These are phyloP conservation scores for Gymnarchus niloticus DNA, from an alignment of 2,113 vertebrate species.

Conservation along the genomic window DNA sequence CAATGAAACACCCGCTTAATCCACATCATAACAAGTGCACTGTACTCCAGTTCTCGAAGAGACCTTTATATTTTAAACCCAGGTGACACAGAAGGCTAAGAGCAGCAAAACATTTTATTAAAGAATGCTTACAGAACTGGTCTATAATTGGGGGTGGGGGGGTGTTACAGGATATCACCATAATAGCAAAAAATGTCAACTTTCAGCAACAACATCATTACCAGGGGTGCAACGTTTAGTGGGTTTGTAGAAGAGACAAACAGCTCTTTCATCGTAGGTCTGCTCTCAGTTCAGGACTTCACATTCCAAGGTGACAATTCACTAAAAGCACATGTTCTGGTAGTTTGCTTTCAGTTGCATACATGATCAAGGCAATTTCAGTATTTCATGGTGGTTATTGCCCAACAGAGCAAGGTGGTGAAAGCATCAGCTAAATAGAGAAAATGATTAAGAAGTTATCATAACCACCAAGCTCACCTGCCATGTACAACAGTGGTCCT, in stretches of 20 bases:
- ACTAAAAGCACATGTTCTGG: too few species aligned
- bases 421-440: neutral
- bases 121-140: constrained; percentile 33
- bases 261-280: neutral
- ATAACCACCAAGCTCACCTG: constrained; percentile 61
- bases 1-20: neutral
- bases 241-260: neutral
- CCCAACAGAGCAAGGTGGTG: neutral
- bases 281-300: neutral
- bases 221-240: neutral
- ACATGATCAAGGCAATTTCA: too few species aligned
- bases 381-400: too few species aligned
- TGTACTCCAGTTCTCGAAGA: constrained; percentile 18
- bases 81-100: constrained; percentile 38
- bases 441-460: neutral
- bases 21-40: constrained; percentile 35
- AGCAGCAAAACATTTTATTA: constrained; percentile 22
- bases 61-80: constrained; percentile 43
- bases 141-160: constrained; percentile 31
- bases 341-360: too few species aligned
- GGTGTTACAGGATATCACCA: too few species aligned
- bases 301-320: too few species aligned
- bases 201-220: neutral
- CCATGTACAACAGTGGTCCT: constrained; percentile 76
- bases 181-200: neutral